Conservation (phyloP, 2,797 vertebrate genomes). For the Acrocephalus scirpaceus region DNA sequence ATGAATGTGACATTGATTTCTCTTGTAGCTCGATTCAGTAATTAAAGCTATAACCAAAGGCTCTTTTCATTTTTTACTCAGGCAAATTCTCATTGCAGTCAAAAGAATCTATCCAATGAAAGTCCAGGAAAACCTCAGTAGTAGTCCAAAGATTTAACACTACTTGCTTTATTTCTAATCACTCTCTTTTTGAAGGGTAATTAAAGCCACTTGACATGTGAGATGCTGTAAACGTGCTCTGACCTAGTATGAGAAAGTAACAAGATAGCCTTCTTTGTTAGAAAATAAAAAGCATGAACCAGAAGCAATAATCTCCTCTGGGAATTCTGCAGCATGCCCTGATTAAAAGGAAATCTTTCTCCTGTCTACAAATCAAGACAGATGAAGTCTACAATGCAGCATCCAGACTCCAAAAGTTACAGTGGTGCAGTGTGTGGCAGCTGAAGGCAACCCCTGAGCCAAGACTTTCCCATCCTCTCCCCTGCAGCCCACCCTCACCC, state of each 20-base stretch:
- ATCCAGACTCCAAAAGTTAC: not conserved
- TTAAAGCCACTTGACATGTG: constrained; percentile 3
- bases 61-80: not conserved
- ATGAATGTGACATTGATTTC: constrained; percentile 27
- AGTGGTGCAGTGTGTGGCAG: fast-evolving
- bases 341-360: constrained; percentile 30
- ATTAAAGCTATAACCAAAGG: constrained; percentile 32
- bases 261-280: not conserved
- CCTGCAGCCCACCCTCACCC: not conserved
- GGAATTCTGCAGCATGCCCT: not conserved
- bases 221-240: not conserved
- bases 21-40: not conserved
- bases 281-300: not conserved
- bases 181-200: not conserved
- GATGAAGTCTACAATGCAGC: not conserved
- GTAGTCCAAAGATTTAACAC: not conserved
- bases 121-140: not conserved
- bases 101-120: not conserved
- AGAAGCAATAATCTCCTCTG: constrained; percentile 26
- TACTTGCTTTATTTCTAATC: not conserved
- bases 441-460: not conserved
- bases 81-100: not conserved
- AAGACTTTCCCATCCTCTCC: not conserved
- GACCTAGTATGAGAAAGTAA: not conserved
- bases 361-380: not conserved